Percentiles rank a stretch among this genome's conserved stretches.
These are phyloP conservation scores for Manis crassicaudata DNA, from an alignment of 2,797 vertebrate species.

Conservation along the genomic window DNA sequence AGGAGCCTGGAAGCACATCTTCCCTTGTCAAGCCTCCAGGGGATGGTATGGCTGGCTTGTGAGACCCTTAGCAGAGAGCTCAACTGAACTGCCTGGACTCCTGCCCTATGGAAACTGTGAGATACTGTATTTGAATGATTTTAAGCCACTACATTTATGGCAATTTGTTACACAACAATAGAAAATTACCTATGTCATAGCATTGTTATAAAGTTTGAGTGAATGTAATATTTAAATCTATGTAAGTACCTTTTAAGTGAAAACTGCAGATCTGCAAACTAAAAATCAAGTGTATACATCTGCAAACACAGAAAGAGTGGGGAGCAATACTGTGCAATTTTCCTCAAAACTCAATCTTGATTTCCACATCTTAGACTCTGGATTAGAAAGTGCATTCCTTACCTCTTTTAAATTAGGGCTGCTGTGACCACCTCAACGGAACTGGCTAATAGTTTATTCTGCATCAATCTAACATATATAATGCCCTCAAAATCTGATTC, in stretches of 20 bases:
- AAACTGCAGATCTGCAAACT: neutral
- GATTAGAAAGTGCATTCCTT: neutral
- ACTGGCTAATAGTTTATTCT: neutral
- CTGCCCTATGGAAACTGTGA: neutral
- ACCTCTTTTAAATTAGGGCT: neutral
- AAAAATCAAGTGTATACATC: neutral
- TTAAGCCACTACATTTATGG: neutral
- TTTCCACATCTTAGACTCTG: neutral
- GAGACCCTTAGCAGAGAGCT: neutral
- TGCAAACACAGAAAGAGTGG: neutral
- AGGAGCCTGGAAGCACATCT: neutral
- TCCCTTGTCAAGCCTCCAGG: neutral
- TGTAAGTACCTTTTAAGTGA: neutral
- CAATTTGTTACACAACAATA: neutral
- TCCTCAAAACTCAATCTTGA: neutral
- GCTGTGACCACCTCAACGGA: neutral
- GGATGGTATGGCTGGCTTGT: neutral
- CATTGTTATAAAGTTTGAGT: conserved; percentile 28
- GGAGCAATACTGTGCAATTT: neutral
- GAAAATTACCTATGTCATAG: neutral
- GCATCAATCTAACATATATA: neutral
- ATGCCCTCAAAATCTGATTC: neutral
- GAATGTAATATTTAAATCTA: neutral
- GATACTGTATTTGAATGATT: neutral
- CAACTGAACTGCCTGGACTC: neutral